A percentile compares a stretch with the other conserved stretches of the same genome.
Evolutionary conservation across 2,113 vertebrate species (phyloP).

Genomic region (Lamprotornis superbus): DNA sequence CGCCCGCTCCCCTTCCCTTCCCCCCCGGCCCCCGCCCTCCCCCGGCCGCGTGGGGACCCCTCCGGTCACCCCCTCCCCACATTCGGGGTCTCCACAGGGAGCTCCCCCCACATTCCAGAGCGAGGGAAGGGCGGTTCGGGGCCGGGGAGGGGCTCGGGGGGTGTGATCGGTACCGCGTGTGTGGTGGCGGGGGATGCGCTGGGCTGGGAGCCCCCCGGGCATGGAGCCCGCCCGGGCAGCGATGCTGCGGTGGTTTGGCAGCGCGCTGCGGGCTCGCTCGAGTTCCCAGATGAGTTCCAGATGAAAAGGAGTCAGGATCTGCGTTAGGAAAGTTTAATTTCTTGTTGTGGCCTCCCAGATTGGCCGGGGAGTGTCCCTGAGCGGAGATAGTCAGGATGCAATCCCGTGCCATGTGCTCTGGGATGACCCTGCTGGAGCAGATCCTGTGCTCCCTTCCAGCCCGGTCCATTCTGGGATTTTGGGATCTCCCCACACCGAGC

Average conservation of each 20-base stretch:
- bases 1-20: background rate
- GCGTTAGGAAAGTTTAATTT: background rate
- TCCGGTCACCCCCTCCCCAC: too few relatives aligned
- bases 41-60: background rate
- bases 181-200: background rate
- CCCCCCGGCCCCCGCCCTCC: too few relatives aligned
- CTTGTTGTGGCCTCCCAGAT: rapidly evolving
- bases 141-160: background rate
- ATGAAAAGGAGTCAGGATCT: background rate
- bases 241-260: background rate
- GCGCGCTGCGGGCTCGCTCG: background rate
- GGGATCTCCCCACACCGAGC: background rate
- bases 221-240: background rate
- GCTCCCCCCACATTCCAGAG: background rate
- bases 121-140: background rate
- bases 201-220: background rate
- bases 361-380: background rate
- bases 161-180: background rate
- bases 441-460: background rate
- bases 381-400: background rate
- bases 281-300: background rate
- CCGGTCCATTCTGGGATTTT: background rate
- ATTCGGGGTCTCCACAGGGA: too few relatives aligned
- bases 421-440: background rate
- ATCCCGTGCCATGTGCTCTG: background rate